These are phyloP conservation scores for Brachynemurus nebulosus DNA, from an alignment of 2,888 invertebrate species.

Conservation along the genomic window DNA sequence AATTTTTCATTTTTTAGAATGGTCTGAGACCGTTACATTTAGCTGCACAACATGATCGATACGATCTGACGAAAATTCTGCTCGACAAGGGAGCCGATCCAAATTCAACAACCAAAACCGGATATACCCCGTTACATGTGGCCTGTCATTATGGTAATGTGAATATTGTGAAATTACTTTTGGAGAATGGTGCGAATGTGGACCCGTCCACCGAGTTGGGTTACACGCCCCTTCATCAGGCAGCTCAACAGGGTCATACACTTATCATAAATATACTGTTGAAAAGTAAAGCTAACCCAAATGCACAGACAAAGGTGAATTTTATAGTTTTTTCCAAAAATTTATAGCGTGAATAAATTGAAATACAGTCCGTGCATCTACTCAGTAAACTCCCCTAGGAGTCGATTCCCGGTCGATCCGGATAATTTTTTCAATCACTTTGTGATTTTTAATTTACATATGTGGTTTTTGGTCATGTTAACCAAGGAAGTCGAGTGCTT, in stretches of 20 bases:
- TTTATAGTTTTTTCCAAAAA: no score
- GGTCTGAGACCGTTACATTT: constrained; percentile 90
- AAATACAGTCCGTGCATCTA: no score
- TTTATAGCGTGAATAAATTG: no score
- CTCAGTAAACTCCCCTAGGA: no score
- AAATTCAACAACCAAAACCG: constrained; percentile 62
- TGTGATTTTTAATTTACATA: no score
- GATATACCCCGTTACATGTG: constrained; percentile 92
- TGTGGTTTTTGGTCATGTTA: no score
- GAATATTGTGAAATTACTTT: constrained; percentile 76
- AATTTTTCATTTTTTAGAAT: constrained; percentile 38
- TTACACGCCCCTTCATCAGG: constrained; percentile 94
- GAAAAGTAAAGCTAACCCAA: constrained; percentile 88
- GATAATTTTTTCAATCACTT: no score
- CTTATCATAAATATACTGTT: constrained; percentile 83
- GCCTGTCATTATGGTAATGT: constrained; percentile 95
- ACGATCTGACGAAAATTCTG: constrained; percentile 68
- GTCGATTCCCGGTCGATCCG: no score
- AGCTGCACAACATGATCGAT: constrained; percentile 88
- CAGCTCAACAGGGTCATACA: constrained; percentile 96
- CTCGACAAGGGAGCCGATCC: constrained; percentile 63
- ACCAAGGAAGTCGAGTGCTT: no score
- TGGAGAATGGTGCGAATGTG: constrained; percentile 81
- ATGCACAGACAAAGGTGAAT: constrained; percentile 85
- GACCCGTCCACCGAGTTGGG: constrained; percentile 63